Percentiles rank a stretch among this genome's conserved stretches.
Conservation (phyloP, 2,113 vertebrate genomes). For the Pelobates fuscus region DNA sequence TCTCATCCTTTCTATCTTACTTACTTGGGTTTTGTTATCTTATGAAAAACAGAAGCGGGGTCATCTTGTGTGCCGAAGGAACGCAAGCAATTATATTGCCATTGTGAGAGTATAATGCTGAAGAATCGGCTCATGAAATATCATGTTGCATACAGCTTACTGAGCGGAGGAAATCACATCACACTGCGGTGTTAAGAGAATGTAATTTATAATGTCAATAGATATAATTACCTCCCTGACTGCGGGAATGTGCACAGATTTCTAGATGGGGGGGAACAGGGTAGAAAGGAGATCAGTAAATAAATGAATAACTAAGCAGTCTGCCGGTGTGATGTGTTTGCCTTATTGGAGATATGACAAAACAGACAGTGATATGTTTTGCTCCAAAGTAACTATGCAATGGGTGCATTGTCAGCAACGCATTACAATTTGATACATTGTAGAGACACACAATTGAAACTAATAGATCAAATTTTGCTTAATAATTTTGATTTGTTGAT, state of each 20-base stretch:
- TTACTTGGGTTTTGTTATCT: slow-evolving; percentile 37
- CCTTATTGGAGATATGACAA: slow-evolving; percentile 5
- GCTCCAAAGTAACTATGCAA: neutral
- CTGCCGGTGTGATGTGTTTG: slow-evolving; percentile 1
- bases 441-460: too few relatives aligned
- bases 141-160: slow-evolving; percentile 20
- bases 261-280: slow-evolving; percentile 3
- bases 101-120: slow-evolving; percentile 34
- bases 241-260: slow-evolving; percentile 33
- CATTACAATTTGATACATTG: too few relatives aligned
- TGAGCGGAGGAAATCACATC: slow-evolving; percentile 30
- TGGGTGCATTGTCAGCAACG: too few relatives aligned
- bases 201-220: slow-evolving; percentile 43
- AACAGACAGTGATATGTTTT: slow-evolving; percentile 3
- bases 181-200: slow-evolving; percentile 33
- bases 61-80: slow-evolving; percentile 27
- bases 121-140: slow-evolving; percentile 47
- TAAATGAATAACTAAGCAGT: slow-evolving; percentile 32
- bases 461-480: too few relatives aligned
- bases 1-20: slow-evolving; percentile 29
- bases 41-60: slow-evolving; percentile 26
- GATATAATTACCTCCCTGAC: slow-evolving; percentile 32
- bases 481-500: too few relatives aligned
- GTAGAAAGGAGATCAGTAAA: slow-evolving; percentile 5
- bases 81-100: slow-evolving; percentile 46